Percentiles rank a stretch among this genome's conserved stretches.
Conservation (phyloP, 2,797 vertebrate genomes). For the Chloroceryle inda region DNA sequence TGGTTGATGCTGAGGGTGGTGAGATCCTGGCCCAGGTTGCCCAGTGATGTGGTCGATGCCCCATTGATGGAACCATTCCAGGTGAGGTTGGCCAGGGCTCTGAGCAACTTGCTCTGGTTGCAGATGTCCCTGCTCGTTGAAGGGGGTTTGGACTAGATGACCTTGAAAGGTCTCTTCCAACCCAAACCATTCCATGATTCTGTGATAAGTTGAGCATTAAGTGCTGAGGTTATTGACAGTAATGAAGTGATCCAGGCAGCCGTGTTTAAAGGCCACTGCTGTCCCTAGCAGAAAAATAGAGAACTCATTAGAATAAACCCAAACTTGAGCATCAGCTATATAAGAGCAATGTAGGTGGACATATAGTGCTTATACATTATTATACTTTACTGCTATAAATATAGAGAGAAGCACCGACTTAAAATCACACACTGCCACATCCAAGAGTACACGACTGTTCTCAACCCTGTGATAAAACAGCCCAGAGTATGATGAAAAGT, state of each 20-base stretch:
- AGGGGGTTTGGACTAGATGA: neutral
- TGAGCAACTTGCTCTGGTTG: neutral
- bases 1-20: too few species aligned
- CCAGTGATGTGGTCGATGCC: too few species aligned
- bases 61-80: neutral
- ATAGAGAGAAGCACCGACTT: neutral
- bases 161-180: neutral
- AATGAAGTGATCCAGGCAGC: neutral
- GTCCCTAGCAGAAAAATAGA: neutral
- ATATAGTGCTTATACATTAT: rapidly evolving
- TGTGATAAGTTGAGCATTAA: neutral
- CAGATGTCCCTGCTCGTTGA: neutral
- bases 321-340: neutral
- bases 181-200: neutral
- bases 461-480: neutral
- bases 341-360: neutral
- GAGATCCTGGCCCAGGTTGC: too few species aligned
- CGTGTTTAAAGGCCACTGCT: neutral
- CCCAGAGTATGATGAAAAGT: neutral
- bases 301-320: neutral
- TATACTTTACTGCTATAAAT: neutral
- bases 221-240: neutral
- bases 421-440: neutral
- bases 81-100: neutral
- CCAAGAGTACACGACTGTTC: neutral